phyloP scores from a whole-genome alignment of 2,888 invertebrate species.

The Thereva unica region DNA sequence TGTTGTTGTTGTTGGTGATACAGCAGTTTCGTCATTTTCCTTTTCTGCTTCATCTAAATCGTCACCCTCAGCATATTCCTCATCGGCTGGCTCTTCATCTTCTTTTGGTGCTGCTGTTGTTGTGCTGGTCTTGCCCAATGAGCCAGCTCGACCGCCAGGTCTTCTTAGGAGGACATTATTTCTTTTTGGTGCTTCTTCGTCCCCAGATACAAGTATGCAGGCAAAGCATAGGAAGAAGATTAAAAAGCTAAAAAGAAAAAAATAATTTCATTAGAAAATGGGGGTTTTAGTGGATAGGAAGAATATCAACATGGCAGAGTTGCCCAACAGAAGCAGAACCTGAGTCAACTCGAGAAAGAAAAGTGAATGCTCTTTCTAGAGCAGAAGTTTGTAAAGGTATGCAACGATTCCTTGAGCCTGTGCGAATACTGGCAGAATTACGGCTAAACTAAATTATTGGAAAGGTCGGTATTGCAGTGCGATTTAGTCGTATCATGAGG shows the following conservation, averaged over 20 bases:
- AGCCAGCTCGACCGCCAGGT: conserved; percentile 25
- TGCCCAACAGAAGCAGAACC: no score
- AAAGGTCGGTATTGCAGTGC: no score
- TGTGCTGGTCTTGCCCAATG: conserved; percentile 47
- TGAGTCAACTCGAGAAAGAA: no score
- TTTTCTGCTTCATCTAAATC: conserved; percentile 59
- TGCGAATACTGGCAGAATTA: no score
- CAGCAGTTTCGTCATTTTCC: conserved; percentile 59
- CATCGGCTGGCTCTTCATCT: conserved; percentile 57
- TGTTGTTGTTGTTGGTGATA: conserved; percentile 60
- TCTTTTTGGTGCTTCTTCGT: conserved; percentile 49
- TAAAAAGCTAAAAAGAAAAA: conserved; percentile 8
- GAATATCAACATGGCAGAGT: no score
- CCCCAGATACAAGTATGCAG: conserved; percentile 46
- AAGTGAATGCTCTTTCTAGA: no score
- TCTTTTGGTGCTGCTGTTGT: conserved; percentile 50
- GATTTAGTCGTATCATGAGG: no score
- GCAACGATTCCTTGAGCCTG: no score
- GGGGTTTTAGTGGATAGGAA: background rate
- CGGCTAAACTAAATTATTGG: no score
- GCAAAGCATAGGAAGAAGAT: conserved; percentile 46
- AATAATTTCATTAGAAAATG: background rate
- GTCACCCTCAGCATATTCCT: conserved; percentile 61
- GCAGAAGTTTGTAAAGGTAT: no score
- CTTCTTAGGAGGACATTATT: conserved; percentile 47